These are phyloP conservation scores for Crypturellus tataupa DNA, from an alignment of 2,797 vertebrate genomes.

Conservation along the genomic window DNA sequence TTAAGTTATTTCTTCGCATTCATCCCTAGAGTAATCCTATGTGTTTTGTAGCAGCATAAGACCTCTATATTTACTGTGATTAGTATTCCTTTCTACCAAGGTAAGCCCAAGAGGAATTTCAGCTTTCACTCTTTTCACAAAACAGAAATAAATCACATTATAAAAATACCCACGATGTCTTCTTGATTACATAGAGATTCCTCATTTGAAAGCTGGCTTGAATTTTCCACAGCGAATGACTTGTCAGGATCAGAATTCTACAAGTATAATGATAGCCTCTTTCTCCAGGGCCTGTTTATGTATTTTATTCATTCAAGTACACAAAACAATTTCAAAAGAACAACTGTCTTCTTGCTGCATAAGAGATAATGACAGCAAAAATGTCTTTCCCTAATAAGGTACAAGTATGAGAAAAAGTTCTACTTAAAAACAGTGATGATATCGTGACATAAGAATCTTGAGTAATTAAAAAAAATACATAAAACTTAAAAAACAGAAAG, in stretches of 20 bases:
- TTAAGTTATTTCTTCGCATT: background rate
- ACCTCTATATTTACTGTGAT: fast-evolving
- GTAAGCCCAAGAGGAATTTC: background rate
- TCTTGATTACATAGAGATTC: background rate
- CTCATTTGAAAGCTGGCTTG: background rate
- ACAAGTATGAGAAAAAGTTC: fast-evolving
- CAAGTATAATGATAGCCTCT: background rate
- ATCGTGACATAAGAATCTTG: background rate
- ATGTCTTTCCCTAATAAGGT: background rate
- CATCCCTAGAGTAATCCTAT: background rate
- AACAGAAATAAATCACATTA: background rate
- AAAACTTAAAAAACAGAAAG: background rate
- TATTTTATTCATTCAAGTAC: background rate
- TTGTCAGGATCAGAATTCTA: background rate
- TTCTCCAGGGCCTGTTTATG: background rate
- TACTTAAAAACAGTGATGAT: background rate
- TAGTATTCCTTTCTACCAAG: background rate
- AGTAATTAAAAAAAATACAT: background rate
- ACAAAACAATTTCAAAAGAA: background rate
- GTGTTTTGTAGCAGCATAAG: background rate
- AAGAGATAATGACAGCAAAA: background rate
- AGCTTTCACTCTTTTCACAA: background rate
- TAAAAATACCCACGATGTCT: background rate
- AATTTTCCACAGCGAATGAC: background rate
- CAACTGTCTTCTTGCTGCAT: background rate